Evolutionary conservation across 1,140 invertebrate genomes (phyloP).

Genomic region (Neodiprion pinetum): DNA sequence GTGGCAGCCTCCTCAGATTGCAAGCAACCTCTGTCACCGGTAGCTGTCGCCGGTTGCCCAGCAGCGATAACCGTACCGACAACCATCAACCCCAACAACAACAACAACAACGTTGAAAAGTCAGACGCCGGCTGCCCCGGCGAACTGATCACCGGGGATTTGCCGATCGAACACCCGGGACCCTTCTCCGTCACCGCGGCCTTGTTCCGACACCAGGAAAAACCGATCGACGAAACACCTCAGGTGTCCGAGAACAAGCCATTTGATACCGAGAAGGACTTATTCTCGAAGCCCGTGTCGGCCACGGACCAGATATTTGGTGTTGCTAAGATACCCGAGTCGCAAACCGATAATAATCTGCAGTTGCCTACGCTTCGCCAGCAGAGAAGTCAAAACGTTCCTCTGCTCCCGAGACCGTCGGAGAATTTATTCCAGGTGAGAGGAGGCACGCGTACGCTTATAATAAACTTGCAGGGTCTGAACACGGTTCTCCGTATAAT

Average conservation of each 20-base stretch:
- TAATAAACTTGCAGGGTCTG: too few relatives aligned
- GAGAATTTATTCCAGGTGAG: neutral
- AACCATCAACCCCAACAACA: constrained; percentile 22
- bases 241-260: constrained; percentile 18
- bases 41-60: neutral
- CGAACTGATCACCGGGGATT: neutral
- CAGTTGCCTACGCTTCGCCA: neutral
- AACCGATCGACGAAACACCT: neutral
- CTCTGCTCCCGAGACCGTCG: neutral
- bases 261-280: constrained; percentile 27
- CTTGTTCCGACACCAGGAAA: constrained; percentile 29
- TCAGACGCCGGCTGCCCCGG: neutral
- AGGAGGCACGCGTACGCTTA: too few relatives aligned
- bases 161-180: constrained; percentile 15
- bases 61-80: constrained; percentile 15
- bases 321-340: constrained; percentile 7
- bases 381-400: neutral
- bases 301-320: constrained; percentile 16
- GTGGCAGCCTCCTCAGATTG: constrained; percentile 10
- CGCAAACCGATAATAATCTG: neutral
- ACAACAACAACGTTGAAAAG: constrained; percentile 11
- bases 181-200: constrained; percentile 44
- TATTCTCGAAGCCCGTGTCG: constrained; percentile 26
- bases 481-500: too few relatives aligned
- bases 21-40: constrained; percentile 14